A percentile compares a stretch with the other conserved stretches of the same genome.
Evolutionary conservation across 2,888 invertebrate species (phyloP).

Genomic region (Dryobotodes eremita): DNA sequence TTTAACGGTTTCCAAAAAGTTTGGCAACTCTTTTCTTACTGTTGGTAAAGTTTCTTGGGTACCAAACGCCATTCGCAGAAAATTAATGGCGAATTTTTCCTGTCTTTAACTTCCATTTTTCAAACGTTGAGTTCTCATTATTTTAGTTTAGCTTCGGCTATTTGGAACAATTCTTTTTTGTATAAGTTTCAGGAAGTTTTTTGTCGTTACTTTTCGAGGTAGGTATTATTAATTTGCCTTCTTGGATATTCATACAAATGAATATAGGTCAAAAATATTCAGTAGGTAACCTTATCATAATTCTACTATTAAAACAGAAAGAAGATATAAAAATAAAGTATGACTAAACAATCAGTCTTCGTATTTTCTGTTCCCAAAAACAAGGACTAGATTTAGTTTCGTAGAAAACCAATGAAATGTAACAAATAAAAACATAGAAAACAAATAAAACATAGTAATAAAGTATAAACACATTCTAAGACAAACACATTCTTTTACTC

Average conservation of each 20-base stretch:
- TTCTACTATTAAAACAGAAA: neutral
- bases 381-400: neutral
- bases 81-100: constrained; percentile 82
- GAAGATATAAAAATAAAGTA: neutral
- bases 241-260: neutral
- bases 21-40: constrained; percentile 81
- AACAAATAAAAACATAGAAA: constrained; percentile 44
- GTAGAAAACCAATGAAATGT: constrained; percentile 12
- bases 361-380: neutral
- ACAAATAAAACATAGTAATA: constrained; percentile 47
- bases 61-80: constrained; percentile 84
- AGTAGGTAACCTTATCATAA: too few relatives aligned
- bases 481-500: constrained; percentile 46
- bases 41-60: constrained; percentile 73
- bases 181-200: constrained; percentile 28
- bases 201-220: neutral
- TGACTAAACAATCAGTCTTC: neutral
- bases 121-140: constrained; percentile 72
- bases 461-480: constrained; percentile 35
- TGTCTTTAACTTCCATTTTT: constrained; percentile 73
- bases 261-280: constrained; percentile 2
- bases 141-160: constrained; percentile 56
- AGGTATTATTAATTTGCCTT: constrained; percentile 7
- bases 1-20: constrained; percentile 73
- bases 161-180: constrained; percentile 58